Base-by-base conservation (phyloP, 2,797 vertebrate genomes). In the Chelon auratus region DNA sequence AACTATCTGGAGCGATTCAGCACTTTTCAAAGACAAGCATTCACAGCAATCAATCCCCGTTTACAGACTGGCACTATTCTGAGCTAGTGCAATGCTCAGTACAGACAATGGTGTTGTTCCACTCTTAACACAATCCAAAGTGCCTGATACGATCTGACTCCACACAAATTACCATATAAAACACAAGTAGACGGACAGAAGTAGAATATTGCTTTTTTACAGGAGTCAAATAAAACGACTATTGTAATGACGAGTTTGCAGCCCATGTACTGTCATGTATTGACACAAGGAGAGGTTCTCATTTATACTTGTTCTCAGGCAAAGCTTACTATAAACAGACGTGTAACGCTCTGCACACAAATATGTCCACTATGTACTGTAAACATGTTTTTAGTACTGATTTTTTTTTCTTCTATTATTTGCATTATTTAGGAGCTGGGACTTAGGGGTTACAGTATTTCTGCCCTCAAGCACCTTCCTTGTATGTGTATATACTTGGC, bases 281-380 rank as follows among this genome's bases (percentile, higher is more conserved):
- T 78, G 72, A 83, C 70, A 72, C 45, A 81, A 73, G 74, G 56
- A 85, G 43, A 72, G 51, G 40, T 48, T 81, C 54, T 64, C 53
- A 73, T 78, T 72, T 67, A 63, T 18, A 36, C 66, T 64, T 77
- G 55, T 72, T 75, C 78, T 77, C 40, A 75, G 53, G 68, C 26
- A 72, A 74, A 62, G 80, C 52, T 89, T 87, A 90, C 85, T 54
- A 82, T 89, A 86, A 89, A 90, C 82, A 89, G 18, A 33, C 13
- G 58, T 33, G 43, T 56, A 43, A 58, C 48, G 45, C 24, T 58
- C 68, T 13, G 63, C 52, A 76, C 67, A 75, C 48, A 78, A 60
- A 72, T 59, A 67, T 26, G 64, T 65, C 42, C 48, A 72, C 15
- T 14, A 64, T 58, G 66, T 80, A 78, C 62, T 77, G 72, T 75